Evolutionary conservation across 2,888 invertebrate genomes (phyloP), one percentile per base, ranked within the genome.

Genomic region (Teleiodes luculella): DNA sequence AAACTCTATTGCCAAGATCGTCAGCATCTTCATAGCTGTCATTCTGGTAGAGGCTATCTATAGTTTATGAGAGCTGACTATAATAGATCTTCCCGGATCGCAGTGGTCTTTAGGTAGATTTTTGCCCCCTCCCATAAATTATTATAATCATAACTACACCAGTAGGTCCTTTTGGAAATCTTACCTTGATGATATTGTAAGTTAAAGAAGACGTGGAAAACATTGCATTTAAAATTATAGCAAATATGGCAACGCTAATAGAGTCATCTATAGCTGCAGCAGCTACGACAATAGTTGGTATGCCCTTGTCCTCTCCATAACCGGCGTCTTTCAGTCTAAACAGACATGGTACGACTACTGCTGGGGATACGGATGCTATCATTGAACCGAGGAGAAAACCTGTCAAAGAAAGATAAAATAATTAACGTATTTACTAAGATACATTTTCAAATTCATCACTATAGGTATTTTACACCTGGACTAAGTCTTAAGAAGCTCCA

Each of bases 191-290:
- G 52, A 93, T 91, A 67, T 93, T 92, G 61, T 90, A 91, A 60
- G 92, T 91, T 1, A 91, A 66, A 14, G 92, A 91, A 69, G 94
- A 93, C 20, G 92, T 79, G 0, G 94, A 93, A 70, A 95, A 95
- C 91, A 95, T 93, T 48, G 96, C 92, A 63, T 95, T 95, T 59
- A 96, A 90, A 56, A 95, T 91, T 31, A 97, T 94, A 16, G 96
- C 95, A 71, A 95, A 97, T 16, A 94, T 92, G 16, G 96, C 96
- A 16, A 97, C 97, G 20, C 97, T 96, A n/a, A 95, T 91, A 1
- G 97, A 96, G 80, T 97, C 97, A 70, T 97, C 97, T 49, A 97
- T 93, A 56, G 96, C 95, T 8, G 97, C 93, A 1, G 97, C 94
- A 0, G 97, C 97, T 18, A 97, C 94, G 7, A 97, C 93, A 48